phyloP scores from a whole-genome alignment of 2,797 vertebrate species.

The Neosilurus mollespiculum region DNA sequence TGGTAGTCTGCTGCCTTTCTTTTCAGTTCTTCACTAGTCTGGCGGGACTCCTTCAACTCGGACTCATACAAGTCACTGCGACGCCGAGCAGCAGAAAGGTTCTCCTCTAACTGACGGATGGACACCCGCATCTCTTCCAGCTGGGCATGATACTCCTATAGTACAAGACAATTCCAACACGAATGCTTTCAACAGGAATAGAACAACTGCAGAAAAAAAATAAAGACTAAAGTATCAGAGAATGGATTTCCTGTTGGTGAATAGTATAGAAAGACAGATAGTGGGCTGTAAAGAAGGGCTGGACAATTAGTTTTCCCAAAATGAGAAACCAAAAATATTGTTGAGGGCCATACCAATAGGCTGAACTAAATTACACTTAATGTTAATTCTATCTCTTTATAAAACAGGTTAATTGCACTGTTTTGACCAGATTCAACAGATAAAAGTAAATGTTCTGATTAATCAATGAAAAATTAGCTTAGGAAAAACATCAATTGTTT shows the following conservation, averaged over 20 bases:
- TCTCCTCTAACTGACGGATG: constrained; percentile 95
- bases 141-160: constrained; percentile 95
- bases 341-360: no score
- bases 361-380: no score
- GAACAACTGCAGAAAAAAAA: background rate
- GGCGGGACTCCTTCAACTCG: constrained; percentile 90
- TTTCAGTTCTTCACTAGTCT: constrained; percentile 92
- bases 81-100: constrained; percentile 92
- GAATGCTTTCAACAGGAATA: constrained; percentile 8
- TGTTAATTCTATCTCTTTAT: no score
- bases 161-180: background rate
- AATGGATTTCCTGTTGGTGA: background rate
- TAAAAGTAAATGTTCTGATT: no score
- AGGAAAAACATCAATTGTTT: no score
- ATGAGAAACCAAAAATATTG: no score
- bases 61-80: constrained; percentile 95
- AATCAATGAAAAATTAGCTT: no score
- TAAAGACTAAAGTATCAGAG: background rate
- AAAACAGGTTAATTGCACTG: no score
- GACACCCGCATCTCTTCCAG: constrained; percentile 95
- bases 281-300: background rate
- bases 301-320: no score
- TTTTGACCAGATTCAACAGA: no score
- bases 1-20: constrained; percentile 92
- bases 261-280: background rate